phyloP scores from a whole-genome alignment of 2,797 vertebrate species.

The Typhlichthys subterraneus region DNA sequence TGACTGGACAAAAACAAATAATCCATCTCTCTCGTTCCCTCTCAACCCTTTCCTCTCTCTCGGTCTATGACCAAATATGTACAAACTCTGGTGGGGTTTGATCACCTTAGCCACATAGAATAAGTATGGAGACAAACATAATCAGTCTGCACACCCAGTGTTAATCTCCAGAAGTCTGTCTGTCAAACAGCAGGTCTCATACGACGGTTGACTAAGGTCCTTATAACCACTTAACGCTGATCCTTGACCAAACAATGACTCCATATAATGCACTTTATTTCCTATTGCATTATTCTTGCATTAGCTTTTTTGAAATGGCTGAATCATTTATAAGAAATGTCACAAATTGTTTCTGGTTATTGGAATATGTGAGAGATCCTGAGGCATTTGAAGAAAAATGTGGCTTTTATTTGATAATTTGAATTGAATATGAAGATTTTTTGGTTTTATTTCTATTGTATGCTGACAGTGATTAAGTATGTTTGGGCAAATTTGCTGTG shows the following conservation, averaged over 20 bases:
- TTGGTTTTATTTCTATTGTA: background rate
- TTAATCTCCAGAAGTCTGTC: slow-evolving; percentile 23
- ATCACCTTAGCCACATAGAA: slow-evolving; percentile 24
- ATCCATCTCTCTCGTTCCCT: background rate
- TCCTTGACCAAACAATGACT: slow-evolving; percentile 15
- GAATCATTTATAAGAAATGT: background rate
- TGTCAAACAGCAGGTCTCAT: slow-evolving; percentile 19
- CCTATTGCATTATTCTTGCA: background rate
- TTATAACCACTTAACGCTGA: background rate
- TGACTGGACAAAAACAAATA: background rate
- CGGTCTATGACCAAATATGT: background rate
- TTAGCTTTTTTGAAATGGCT: background rate
- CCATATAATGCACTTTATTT: slow-evolving; percentile 5
- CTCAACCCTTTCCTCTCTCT: background rate
- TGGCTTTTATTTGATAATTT: slow-evolving; percentile 8
- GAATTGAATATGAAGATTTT: slow-evolving; percentile 4
- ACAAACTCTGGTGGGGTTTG: slow-evolving; percentile 10
- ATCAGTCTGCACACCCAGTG: slow-evolving; percentile 3
- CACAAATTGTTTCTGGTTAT: slow-evolving; percentile 3
- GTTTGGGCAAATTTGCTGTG: background rate
- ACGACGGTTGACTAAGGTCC: slow-evolving; percentile 30
- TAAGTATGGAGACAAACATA: slow-evolving; percentile 27
- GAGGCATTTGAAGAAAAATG: slow-evolving; percentile 1
- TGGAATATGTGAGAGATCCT: slow-evolving; percentile 7
- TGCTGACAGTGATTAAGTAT: slow-evolving; percentile 16